Evolutionary conservation across 2,113 vertebrate genomes (phyloP).

Genomic region (Lophotis ruficrista): DNA sequence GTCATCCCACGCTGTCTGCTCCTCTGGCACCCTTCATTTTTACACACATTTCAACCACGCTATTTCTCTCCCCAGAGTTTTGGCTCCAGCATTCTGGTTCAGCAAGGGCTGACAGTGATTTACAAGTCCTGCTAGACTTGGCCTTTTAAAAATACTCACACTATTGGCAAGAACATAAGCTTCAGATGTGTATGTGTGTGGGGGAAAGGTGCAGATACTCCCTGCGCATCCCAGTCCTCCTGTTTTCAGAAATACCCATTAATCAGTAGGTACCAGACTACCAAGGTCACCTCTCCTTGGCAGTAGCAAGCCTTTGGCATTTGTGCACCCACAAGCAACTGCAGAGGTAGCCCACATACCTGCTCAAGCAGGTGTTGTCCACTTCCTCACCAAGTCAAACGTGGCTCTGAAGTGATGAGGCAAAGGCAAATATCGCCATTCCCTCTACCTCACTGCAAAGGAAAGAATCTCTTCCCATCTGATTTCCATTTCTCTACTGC

Average conservation of each 20-base stretch:
- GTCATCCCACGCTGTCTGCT: background rate
- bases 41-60: background rate
- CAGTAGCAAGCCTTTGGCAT: background rate
- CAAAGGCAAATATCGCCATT: background rate
- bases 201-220: background rate
- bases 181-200: background rate
- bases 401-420: background rate
- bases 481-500: background rate
- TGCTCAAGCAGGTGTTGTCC: background rate
- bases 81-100: background rate
- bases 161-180: background rate
- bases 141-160: background rate
- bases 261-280: background rate
- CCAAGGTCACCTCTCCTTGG: background rate
- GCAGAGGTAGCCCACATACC: background rate
- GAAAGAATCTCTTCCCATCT: background rate
- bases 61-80: background rate
- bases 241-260: background rate
- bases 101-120: background rate
- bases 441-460: background rate
- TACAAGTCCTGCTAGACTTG: background rate
- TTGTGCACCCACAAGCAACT: background rate
- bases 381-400: background rate
- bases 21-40: background rate
- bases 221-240: background rate